Evolutionary conservation across 2,113 vertebrate species (phyloP).

Genomic region (Forbesichthys agassizii): DNA sequence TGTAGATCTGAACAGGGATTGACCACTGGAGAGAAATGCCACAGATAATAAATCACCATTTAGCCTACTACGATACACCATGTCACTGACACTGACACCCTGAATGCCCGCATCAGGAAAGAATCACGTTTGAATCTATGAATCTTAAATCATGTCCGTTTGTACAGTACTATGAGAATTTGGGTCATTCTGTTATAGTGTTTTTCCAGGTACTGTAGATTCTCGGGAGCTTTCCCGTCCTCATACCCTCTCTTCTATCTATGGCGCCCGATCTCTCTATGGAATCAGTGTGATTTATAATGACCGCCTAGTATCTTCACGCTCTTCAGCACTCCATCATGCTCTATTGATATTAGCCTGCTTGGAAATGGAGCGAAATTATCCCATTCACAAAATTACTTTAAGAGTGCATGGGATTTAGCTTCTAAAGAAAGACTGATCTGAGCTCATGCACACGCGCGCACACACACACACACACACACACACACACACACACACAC

Average conservation of each 20-base stretch:
- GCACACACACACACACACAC: not conserved
- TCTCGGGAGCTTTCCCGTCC: conserved; percentile 28
- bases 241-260: conserved; percentile 21
- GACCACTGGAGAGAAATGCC: conserved; percentile 2
- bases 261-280: conserved; percentile 13
- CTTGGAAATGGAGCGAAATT: conserved; percentile 65
- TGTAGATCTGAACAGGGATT: conserved; percentile 9
- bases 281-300: conserved; percentile 52
- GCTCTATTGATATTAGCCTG: conserved; percentile 52
- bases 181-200: not conserved
- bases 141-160: conserved; percentile 1
- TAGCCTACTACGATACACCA: not conserved
- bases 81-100: not conserved
- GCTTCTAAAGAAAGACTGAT: conserved; percentile 22
- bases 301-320: conserved; percentile 43
- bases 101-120: not conserved
- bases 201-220: conserved; percentile 12
- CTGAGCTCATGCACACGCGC: conserved; percentile 3
- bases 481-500: not conserved
- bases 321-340: conserved; percentile 57
- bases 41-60: not conserved
- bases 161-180: conserved; percentile 4
- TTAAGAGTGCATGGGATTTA: conserved; percentile 57
- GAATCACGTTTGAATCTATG: conserved; percentile 1
- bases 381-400: conserved; percentile 53